Percentiles rank a stretch among this genome's conserved stretches.
Evolutionary conservation across 2,797 vertebrate species (phyloP).

Genomic region (Alfaro cultratus): DNA sequence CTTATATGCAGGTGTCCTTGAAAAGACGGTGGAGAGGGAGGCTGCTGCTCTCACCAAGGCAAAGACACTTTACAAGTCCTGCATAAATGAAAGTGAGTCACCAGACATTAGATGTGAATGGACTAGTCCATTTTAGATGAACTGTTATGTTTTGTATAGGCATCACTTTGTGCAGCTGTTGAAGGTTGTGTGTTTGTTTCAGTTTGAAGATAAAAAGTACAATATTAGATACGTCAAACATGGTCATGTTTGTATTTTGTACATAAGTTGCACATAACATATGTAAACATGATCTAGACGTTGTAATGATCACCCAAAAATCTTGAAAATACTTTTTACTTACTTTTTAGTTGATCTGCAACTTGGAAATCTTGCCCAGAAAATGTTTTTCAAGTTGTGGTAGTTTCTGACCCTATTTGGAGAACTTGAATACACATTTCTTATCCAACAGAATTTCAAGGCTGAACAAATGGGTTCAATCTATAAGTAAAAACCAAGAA

Average conservation of each 20-base stretch:
- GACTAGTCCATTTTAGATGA: conserved; percentile 6
- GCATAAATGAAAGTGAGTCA: conserved; percentile 93
- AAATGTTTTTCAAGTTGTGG: not conserved
- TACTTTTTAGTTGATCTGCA: not conserved
- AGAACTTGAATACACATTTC: not conserved
- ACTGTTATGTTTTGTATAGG: not conserved
- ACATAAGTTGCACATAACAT: not conserved
- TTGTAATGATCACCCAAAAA: not conserved
- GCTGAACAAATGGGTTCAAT: not conserved
- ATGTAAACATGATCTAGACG: not conserved
- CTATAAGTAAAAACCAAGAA: not conserved
- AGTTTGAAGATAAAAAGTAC: not conserved
- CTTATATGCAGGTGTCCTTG: conserved; percentile 78
- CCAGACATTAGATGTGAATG: conserved; percentile 5
- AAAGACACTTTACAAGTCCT: conserved; percentile 93
- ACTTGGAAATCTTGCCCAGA: not conserved
- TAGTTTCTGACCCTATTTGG: not conserved
- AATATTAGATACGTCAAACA: not conserved
- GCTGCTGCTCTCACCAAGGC: conserved; percentile 88
- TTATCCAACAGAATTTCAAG: not conserved
- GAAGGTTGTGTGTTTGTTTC: conserved; percentile 9
- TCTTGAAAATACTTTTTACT: not conserved
- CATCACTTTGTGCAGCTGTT: conserved; percentile 4
- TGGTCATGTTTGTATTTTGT: not conserved
- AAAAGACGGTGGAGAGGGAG: conserved; percentile 74